Conservation (phyloP, 2,113 vertebrate species). For the Ascaphus truei region DNA sequence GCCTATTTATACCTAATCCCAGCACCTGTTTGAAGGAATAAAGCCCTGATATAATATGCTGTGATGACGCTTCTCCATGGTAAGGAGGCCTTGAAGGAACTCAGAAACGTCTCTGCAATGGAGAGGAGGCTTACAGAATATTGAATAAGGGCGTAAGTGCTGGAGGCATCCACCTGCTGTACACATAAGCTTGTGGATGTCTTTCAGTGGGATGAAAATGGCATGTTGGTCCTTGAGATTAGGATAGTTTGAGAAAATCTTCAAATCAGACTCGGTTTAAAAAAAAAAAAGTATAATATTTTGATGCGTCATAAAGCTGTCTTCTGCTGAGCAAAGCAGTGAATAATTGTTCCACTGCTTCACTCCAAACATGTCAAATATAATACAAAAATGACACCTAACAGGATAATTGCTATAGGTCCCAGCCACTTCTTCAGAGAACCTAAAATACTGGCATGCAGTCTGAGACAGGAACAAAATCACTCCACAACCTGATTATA, state of each 20-base stretch:
- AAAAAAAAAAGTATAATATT: not conserved
- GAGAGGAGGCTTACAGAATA: constrained; percentile 8
- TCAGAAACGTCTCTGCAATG: not conserved
- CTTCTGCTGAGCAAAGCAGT: not conserved
- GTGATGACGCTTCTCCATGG: no score
- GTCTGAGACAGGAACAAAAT: constrained; percentile 16
- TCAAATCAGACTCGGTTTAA: not conserved
- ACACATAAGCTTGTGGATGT: constrained; percentile 11
- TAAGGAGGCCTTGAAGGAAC: not conserved
- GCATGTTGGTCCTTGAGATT: constrained; percentile 1
- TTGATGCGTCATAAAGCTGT: not conserved
- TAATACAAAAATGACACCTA: not conserved
- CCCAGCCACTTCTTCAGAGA: not conserved
- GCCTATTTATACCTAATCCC: no score
- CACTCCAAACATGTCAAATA: constrained; percentile 10
- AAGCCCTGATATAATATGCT: no score
- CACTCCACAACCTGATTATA: constrained; percentile 25
- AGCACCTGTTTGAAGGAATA: no score
- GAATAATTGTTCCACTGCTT: not conserved
- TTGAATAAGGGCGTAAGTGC: constrained; percentile 12
- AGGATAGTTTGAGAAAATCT: constrained; percentile 7
- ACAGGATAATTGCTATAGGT: constrained; percentile 25
- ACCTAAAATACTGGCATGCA: constrained; percentile 1
- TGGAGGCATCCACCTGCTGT: not conserved
- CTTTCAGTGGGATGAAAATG: constrained; percentile 8